Base-by-base conservation (phyloP, 2,797 vertebrate genomes). In the Tarsius wallacei region DNA sequence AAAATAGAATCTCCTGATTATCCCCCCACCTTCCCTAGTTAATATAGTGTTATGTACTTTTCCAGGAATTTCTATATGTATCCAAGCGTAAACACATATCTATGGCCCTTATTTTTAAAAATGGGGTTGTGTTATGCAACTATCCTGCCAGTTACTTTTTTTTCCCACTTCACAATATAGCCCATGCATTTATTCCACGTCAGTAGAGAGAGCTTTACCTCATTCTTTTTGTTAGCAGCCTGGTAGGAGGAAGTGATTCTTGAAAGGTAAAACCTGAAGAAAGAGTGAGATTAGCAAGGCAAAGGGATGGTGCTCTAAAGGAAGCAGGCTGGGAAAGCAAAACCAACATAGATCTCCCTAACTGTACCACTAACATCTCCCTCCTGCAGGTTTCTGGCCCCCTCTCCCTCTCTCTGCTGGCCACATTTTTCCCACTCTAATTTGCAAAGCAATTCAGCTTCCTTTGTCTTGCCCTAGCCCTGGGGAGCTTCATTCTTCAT, bases 401-500 rank as follows among this genome's bases (percentile, higher is more conserved):
- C 10, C 10, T 13, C 17, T 22, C 0, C 14, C 24, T 10, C 2
- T 42, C 77, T 42, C 55, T 17, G 13, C 49, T 7, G 33, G 71
- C 87, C 63, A 64, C 63, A n/a, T 83, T 95, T 91, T 64, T 12
- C 96, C 90, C n/a, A 49, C 71, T 91, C 68, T 86, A 83, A 96
- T 97, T 96, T 96, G 82, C 95, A 77, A 87, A 96, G 78, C 78
- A 19, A 11, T 71, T 97, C 91, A 53, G 59, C 51, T 91, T 36
- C 89, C 81, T 93, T 93, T 95, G 85, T 96, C 88, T 95, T 91
- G 85, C 31, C 42, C 83, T 95, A 61, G 68, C 95, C 91, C 88
- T 73, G 36, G 97, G 93, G 94, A 93, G 70, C 74, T 84, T 96
- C 95, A 68, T 97, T 96, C 94, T 97, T 95, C 85, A 91, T 53